Evolutionary conservation across 1,140 invertebrate species (phyloP).

Genomic region (Chymomyza costata): DNA sequence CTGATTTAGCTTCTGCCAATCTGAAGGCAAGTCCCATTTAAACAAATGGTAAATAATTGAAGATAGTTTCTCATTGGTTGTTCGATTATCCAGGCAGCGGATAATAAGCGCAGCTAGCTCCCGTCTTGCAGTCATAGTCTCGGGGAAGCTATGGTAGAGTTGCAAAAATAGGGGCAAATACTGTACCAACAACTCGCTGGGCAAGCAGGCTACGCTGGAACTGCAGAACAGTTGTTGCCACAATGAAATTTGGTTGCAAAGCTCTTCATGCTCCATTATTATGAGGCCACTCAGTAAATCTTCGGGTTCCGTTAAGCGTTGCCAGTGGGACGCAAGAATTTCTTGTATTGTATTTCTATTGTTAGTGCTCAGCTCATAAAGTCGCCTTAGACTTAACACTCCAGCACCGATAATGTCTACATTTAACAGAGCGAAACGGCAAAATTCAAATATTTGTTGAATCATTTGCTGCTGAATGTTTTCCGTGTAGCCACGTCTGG

Average conservation of each 20-base stretch:
- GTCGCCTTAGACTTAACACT: slow-evolving; percentile 39
- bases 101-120: slow-evolving; percentile 27
- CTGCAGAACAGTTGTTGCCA: slow-evolving; percentile 55
- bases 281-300: slow-evolving; percentile 55
- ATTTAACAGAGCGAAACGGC: slow-evolving; percentile 29
- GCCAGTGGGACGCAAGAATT: slow-evolving; percentile 12
- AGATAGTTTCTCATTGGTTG: slow-evolving; percentile 28
- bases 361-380: slow-evolving; percentile 36
- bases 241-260: slow-evolving; percentile 20
- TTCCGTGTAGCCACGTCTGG: slow-evolving; percentile 27
- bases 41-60: slow-evolving; percentile 23
- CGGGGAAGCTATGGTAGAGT: slow-evolving; percentile 34
- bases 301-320: slow-evolving; percentile 28
- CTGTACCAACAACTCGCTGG: slow-evolving; percentile 40
- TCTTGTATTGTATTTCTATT: slow-evolving; percentile 31
- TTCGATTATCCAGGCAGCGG: slow-evolving; percentile 56
- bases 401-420: slow-evolving; percentile 33
- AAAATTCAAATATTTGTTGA: slow-evolving; percentile 41
- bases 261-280: slow-evolving; percentile 53
- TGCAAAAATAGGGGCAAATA: slow-evolving; percentile 54
- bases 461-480: slow-evolving; percentile 41
- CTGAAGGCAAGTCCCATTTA: slow-evolving; percentile 21
- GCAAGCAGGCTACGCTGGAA: slow-evolving; percentile 53
- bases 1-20: slow-evolving; percentile 35
- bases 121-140: slow-evolving; percentile 4